phyloP scores from a whole-genome alignment of 2,113 vertebrate genomes.

The Dipodomys spectabilis region DNA sequence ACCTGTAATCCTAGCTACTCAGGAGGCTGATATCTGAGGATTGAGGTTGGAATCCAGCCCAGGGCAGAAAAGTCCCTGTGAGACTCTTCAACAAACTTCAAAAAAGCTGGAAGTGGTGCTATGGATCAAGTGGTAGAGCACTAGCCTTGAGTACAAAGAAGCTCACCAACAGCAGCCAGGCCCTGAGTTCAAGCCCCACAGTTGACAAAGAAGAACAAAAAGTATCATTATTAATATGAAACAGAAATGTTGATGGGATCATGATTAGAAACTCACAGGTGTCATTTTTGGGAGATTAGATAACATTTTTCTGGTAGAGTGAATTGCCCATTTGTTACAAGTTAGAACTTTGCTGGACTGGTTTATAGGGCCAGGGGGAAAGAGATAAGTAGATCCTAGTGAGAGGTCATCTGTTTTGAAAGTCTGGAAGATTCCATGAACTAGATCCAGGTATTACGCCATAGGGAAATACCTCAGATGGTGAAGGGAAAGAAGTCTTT shows the following conservation, averaged over 20 bases:
- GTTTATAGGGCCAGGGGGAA: neutral
- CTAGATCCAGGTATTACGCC: conserved; percentile 68
- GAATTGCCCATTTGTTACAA: conserved; percentile 60
- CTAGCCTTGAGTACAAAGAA: no score
- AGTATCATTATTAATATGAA: conserved; percentile 1
- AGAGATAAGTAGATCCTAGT: conserved; percentile 55
- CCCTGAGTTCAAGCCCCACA: no score
- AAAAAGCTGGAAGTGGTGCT: no score
- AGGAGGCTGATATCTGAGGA: no score
- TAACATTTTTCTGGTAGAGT: conserved; percentile 72
- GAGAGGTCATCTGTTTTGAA: conserved; percentile 70
- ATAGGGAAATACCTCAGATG: conserved; percentile 24
- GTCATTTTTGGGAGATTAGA: conserved; percentile 78
- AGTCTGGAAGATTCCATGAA: conserved; percentile 78
- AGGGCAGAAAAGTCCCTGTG: no score
- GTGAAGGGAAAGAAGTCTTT: neutral
- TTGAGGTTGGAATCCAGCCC: no score
- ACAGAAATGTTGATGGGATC: conserved; percentile 25
- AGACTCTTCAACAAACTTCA: no score
- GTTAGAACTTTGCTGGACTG: conserved; percentile 59
- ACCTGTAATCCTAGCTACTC: no score
- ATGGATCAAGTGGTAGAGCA: no score
- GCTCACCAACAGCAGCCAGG: no score
- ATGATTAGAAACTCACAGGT: conserved; percentile 65
- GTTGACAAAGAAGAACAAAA: no score